These are phyloP conservation scores for Dolomedes plantarius DNA, from an alignment of 2,888 invertebrate genomes.

Conservation along the genomic window DNA sequence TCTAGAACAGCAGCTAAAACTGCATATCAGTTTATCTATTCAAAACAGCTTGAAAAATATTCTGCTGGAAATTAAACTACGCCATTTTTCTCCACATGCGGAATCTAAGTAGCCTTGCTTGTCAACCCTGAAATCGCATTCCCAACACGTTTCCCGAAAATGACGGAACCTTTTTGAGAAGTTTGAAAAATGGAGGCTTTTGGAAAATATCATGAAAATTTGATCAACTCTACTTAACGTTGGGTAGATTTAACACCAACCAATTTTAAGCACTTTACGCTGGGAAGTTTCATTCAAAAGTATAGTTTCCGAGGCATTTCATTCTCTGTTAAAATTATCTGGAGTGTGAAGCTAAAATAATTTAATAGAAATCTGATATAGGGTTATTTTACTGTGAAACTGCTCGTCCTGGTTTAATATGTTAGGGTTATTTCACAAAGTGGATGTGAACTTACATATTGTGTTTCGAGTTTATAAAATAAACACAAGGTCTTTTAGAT, in stretches of 20 bases:
- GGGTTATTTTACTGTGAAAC: too few relatives aligned
- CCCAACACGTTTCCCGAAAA: not conserved
- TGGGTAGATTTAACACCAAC: not conserved
- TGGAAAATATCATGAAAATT: not conserved
- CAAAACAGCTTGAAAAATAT: too few relatives aligned
- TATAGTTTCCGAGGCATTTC: not conserved
- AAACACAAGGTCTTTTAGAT: too few relatives aligned
- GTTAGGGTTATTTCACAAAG: too few relatives aligned
- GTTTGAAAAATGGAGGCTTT: constrained; percentile 2
- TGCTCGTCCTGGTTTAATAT: too few relatives aligned
- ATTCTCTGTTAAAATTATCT: not conserved
- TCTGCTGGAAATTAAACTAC: too few relatives aligned
- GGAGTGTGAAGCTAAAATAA: not conserved
- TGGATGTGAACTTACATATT: too few relatives aligned
- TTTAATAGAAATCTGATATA: not conserved
- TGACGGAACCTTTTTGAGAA: constrained; percentile 5
- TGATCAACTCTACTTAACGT: not conserved
- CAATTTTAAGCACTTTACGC: not conserved
- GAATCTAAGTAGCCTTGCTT: not conserved
- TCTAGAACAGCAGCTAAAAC: too few relatives aligned
- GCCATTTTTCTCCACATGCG: too few relatives aligned
- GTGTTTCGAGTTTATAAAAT: too few relatives aligned
- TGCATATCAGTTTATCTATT: too few relatives aligned
- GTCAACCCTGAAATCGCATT: not conserved
- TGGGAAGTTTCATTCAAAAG: not conserved